A percentile compares a stretch with the other conserved stretches of the same genome.
Conservation (phyloP, 2,888 invertebrate species). For the Metallyticus violacea region DNA sequence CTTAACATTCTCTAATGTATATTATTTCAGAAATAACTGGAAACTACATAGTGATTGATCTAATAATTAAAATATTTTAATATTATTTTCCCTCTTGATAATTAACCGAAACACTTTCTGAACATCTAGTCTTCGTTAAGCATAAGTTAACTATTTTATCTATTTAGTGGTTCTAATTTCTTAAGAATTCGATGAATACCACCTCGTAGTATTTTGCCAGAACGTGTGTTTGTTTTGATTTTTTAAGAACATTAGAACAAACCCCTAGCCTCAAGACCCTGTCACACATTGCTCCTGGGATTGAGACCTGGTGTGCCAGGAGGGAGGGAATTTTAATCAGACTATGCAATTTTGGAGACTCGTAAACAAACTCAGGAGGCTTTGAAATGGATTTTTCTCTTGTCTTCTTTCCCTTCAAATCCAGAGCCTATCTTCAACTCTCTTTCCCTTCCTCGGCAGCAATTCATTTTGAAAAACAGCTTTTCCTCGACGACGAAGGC, state of each 20-base stretch:
- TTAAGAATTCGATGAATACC: too few species aligned
- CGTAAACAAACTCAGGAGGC: slow-evolving; percentile 14
- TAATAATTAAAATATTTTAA: too few species aligned
- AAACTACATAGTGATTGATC: too few species aligned
- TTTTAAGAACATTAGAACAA: background rate
- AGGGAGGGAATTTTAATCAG: slow-evolving; percentile 1
- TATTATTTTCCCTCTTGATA: too few species aligned
- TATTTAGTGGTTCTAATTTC: too few species aligned
- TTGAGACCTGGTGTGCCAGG: background rate
- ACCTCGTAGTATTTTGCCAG: too few species aligned
- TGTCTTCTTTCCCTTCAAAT: background rate
- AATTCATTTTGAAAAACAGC: background rate
- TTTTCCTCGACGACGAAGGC: background rate
- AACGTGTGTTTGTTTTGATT: background rate
- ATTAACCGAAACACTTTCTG: too few species aligned
- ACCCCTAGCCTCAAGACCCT: background rate
- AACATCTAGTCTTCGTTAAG: too few species aligned
- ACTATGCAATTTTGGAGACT: slow-evolving; percentile 10
- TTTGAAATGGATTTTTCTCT: background rate
- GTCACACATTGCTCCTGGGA: background rate
- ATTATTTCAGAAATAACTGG: too few species aligned
- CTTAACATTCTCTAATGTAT: too few species aligned
- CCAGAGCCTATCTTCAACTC: background rate
- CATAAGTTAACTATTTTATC: too few species aligned
- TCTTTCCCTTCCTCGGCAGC: background rate